These are phyloP conservation scores for Bombus consobrinus DNA, from an alignment of 1,140 invertebrate species.

Conservation along the genomic window DNA sequence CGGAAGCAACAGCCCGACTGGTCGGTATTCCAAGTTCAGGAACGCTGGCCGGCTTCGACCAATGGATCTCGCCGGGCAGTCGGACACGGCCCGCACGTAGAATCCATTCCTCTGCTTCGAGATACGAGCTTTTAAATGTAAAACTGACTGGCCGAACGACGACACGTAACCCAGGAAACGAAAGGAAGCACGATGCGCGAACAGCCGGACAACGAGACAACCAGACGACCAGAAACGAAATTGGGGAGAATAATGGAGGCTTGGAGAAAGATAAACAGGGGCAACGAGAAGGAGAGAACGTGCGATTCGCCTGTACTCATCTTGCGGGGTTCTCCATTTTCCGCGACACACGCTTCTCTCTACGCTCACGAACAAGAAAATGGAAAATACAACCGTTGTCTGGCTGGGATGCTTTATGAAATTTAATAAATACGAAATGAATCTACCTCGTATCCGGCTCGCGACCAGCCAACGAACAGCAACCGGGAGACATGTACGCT, in stretches of 20 bases:
- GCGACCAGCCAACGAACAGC: neutral
- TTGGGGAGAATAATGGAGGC: neutral
- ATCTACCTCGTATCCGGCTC: conserved; percentile 67
- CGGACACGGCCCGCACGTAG: neutral
- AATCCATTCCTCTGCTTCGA: conserved; percentile 23
- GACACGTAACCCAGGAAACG: conserved; percentile 67
- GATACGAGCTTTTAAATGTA: conserved; percentile 77
- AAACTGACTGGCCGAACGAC: conserved; percentile 72
- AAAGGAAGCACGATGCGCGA: neutral
- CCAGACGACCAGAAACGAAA: neutral
- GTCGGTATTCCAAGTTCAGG: conserved; percentile 7
- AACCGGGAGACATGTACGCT: neutral
- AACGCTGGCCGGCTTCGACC: neutral
- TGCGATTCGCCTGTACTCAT: conserved; percentile 56
- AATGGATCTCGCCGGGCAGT: too few relatives aligned
- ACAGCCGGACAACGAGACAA: neutral
- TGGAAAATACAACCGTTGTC: conserved; percentile 79
- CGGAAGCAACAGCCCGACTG: conserved; percentile 16
- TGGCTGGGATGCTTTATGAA: conserved; percentile 79
- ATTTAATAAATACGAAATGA: conserved; percentile 83
- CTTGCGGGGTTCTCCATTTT: conserved; percentile 64
- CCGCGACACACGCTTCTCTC: conserved; percentile 51
- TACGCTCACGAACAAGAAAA: conserved; percentile 74
- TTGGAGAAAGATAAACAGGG: neutral
- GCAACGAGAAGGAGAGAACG: neutral